A percentile compares a stretch with the other conserved stretches of the same genome.
phyloP scores from a whole-genome alignment of 2,888 invertebrate species.

The Kuschelorhynchus macadamiae region DNA sequence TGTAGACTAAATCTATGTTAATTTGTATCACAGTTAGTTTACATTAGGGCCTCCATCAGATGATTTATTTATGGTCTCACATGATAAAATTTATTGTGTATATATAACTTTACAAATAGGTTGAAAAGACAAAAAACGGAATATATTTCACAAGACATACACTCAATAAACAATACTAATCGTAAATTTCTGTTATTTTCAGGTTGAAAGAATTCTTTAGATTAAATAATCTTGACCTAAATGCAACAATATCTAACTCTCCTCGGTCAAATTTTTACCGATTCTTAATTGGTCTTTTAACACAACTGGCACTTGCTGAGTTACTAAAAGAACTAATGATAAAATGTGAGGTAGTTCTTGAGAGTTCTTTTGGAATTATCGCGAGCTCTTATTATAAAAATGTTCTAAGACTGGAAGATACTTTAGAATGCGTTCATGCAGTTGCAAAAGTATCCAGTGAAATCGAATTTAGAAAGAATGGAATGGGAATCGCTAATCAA shows the following conservation, averaged over 20 bases:
- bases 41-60: too few relatives aligned
- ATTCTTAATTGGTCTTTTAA: constrained; percentile 67
- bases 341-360: constrained; percentile 55
- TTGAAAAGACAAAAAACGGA: too few relatives aligned
- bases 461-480: too few relatives aligned
- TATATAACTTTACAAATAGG: too few relatives aligned
- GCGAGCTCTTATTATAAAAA: constrained; percentile 94
- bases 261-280: constrained; percentile 16
- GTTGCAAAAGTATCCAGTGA: too few relatives aligned
- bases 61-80: too few relatives aligned
- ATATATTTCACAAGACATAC: too few relatives aligned
- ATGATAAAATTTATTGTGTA: too few relatives aligned
- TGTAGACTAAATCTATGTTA: too few relatives aligned
- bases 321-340: constrained; percentile 70
- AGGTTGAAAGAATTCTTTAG: constrained; percentile 6
- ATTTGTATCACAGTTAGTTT: too few relatives aligned
- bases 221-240: constrained; percentile 19
- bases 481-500: not conserved
- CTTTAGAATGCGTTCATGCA: constrained; percentile 71
- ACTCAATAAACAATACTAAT: too few relatives aligned
- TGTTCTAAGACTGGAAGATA: constrained; percentile 85
- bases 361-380: constrained; percentile 92
- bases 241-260: constrained; percentile 20
- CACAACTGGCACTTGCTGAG: constrained; percentile 71
- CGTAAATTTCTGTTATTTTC: constrained; percentile 72